phyloP scores from a whole-genome alignment of 2,797 vertebrate genomes.

The Syngnathus acus region DNA sequence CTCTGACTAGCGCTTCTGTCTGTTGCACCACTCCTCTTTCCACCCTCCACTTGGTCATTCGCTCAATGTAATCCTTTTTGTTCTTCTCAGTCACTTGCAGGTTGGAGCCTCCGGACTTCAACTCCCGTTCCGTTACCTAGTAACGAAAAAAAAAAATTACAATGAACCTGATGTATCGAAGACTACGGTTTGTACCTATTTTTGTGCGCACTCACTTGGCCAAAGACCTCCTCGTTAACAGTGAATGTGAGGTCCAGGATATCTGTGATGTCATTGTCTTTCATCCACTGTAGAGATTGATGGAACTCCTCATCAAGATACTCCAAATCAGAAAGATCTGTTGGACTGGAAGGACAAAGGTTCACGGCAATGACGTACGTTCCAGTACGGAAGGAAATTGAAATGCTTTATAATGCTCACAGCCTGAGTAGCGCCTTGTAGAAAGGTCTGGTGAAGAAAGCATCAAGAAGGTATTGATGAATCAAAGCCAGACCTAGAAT shows the following conservation, averaged over 20 bases:
- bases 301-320: slow-evolving; percentile 98
- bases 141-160: not conserved
- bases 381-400: too few relatives aligned
- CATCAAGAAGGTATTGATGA: slow-evolving; percentile 94
- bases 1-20: slow-evolving; percentile 88
- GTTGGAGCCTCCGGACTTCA: slow-evolving; percentile 91
- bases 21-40: slow-evolving; percentile 94
- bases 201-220: slow-evolving; percentile 69
- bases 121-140: slow-evolving; percentile 91
- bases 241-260: slow-evolving; percentile 96
- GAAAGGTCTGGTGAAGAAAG: slow-evolving; percentile 82
- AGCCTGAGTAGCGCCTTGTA: slow-evolving; percentile 92
- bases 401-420: slow-evolving; percentile 67
- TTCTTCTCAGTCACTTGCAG: slow-evolving; percentile 95
- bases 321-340: slow-evolving; percentile 92
- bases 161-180: not conserved
- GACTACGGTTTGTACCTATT: not conserved
- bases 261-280: slow-evolving; percentile 96
- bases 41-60: slow-evolving; percentile 95
- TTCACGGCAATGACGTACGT: not conserved
- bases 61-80: slow-evolving; percentile 96
- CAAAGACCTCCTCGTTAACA: slow-evolving; percentile 97
- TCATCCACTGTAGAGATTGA: slow-evolving; percentile 98
- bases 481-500: slow-evolving; percentile 94
- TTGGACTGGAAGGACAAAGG: slow-evolving; percentile 65